phyloP scores from a whole-genome alignment of 2,888 invertebrate species.

The Polymixis lichenea region DNA sequence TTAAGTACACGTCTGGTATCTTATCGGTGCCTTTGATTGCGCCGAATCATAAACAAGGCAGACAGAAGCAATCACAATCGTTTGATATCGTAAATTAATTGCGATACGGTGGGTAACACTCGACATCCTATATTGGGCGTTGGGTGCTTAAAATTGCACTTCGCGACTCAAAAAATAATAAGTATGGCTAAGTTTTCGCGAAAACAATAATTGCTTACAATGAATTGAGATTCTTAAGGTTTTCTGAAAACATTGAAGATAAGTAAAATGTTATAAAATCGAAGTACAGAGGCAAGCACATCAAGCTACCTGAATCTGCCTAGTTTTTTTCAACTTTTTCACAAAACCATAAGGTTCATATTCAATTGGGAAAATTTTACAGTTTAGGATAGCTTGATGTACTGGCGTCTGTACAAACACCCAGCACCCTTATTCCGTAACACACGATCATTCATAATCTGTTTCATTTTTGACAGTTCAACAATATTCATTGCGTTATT shows the following conservation, averaged over 20 bases:
- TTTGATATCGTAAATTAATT: slow-evolving; percentile 72
- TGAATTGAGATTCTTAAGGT: not conserved
- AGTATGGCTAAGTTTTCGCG: not conserved
- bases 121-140: slow-evolving; percentile 66
- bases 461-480: no score
- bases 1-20: slow-evolving; percentile 62
- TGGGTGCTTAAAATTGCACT: slow-evolving; percentile 60
- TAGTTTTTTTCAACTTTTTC: no score
- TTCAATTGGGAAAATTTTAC: no score
- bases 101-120: slow-evolving; percentile 66
- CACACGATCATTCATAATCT: no score
- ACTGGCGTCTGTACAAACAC: no score
- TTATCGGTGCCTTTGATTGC: slow-evolving; percentile 70
- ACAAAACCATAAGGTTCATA: no score
- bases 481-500: no score
- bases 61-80: slow-evolving; percentile 68
- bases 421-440: no score
- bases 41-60: slow-evolving; percentile 74
- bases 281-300: not conserved
- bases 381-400: no score
- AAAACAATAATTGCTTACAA: not conserved
- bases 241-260: not conserved
- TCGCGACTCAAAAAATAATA: not conserved
- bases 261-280: not conserved
- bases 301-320: no score